A percentile compares a stretch with the other conserved stretches of the same genome.
Evolutionary conservation across 2,888 invertebrate species (phyloP).

Genomic region (Scaptomyza polygonia): DNA sequence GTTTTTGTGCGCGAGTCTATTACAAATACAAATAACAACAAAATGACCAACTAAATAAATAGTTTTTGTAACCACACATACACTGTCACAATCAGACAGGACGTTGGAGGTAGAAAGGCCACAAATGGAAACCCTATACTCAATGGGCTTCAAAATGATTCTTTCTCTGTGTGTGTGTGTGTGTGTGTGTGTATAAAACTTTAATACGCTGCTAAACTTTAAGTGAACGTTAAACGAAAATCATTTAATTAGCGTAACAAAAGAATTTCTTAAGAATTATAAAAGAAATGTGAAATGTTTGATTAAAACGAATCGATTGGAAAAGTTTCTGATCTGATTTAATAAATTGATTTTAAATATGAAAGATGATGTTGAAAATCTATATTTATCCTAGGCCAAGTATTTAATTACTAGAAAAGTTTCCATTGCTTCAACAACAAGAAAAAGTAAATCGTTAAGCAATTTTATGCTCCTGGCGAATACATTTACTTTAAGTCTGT

Average conservation of each 20-base stretch:
- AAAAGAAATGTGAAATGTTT: background rate
- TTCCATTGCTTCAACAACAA: background rate
- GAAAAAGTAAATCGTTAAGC: background rate
- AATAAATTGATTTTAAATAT: background rate
- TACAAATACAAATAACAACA: slow-evolving; percentile 77
- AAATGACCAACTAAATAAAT: slow-evolving; percentile 79
- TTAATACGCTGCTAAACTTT: slow-evolving; percentile 37
- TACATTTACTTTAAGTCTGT: slow-evolving; percentile 19
- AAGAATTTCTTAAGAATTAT: slow-evolving; percentile 9
- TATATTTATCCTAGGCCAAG: no score
- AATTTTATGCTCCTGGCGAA: background rate
- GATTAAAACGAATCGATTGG: background rate
- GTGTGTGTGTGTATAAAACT: slow-evolving; percentile 26
- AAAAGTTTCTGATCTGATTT: slow-evolving; percentile 7
- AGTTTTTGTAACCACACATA: slow-evolving; percentile 72
- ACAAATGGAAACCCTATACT: slow-evolving; percentile 56
- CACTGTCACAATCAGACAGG: slow-evolving; percentile 38
- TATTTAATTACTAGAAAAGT: no score
- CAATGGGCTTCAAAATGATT: slow-evolving; percentile 35
- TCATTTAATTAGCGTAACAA: slow-evolving; percentile 36
- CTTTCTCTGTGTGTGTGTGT: slow-evolving; percentile 4
- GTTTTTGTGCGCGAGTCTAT: slow-evolving; percentile 64
- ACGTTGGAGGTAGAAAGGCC: slow-evolving; percentile 31
- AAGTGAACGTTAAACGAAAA: slow-evolving; percentile 16
- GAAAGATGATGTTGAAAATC: background rate